Conservation (phyloP, 2,113 vertebrate genomes). For the Platanista minor region DNA sequence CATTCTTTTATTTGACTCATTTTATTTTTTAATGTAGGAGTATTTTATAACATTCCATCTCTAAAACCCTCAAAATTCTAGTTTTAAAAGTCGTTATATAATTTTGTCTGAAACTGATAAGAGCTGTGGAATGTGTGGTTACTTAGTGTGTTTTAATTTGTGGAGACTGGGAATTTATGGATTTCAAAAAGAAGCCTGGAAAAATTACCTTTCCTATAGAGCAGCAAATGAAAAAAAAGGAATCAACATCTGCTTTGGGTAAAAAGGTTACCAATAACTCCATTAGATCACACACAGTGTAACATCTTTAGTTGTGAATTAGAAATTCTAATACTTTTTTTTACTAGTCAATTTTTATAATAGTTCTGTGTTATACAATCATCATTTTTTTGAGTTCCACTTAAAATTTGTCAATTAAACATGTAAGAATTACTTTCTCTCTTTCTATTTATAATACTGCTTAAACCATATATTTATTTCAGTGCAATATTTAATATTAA, state of each 20-base stretch:
- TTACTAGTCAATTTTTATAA: neutral
- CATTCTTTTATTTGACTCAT: neutral
- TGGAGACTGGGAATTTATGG: neutral
- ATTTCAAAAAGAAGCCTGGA: constrained; percentile 11
- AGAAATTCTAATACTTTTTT: neutral
- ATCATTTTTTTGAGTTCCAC: neutral
- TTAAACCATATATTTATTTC: constrained; percentile 17
- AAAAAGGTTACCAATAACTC: neutral
- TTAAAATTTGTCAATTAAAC: neutral
- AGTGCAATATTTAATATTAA: neutral
- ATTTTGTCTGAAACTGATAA: neutral
- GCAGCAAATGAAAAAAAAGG: neutral
- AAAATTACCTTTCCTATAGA: constrained; percentile 6
- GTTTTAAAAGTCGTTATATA: neutral
- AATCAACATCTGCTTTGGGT: neutral
- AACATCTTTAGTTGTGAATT: neutral
- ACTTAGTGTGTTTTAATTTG: neutral
- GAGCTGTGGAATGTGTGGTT: neutral
- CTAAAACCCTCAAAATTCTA: neutral
- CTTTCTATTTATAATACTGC: neutral
- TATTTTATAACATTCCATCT: neutral
- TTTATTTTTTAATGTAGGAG: constrained; percentile 1
- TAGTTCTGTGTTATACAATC: neutral
- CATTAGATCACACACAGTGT: neutral
- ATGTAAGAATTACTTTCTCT: neutral